Evolutionary conservation across 2,888 invertebrate genomes (phyloP).

Genomic region (Limnephilus auricula): DNA sequence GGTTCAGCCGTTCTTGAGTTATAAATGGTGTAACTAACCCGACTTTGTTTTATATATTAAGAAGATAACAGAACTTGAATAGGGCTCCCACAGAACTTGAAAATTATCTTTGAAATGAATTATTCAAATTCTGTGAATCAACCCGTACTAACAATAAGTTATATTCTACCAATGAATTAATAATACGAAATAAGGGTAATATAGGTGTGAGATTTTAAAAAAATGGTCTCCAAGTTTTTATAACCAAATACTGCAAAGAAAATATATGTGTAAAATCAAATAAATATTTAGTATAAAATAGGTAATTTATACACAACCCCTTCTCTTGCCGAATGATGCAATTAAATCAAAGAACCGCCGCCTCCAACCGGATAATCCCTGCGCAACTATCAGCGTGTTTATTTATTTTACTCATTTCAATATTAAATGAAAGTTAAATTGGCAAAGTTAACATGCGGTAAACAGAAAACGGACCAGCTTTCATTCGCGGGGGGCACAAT

Average conservation of each 20-base stretch:
- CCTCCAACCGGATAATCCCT: conserved; percentile 9
- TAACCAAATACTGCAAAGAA: background rate
- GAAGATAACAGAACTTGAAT: no score
- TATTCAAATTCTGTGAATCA: no score
- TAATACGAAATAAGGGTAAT: background rate
- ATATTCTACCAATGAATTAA: background rate
- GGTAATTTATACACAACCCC: background rate
- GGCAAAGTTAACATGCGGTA: conserved; percentile 55
- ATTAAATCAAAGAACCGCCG: background rate
- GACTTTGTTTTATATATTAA: no score
- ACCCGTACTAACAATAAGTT: no score
- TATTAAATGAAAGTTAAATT: conserved; percentile 62
- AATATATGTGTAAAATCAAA: background rate
- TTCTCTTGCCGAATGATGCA: background rate
- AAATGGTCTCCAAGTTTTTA: background rate
- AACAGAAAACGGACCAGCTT: conserved; percentile 43
- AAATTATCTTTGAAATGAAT: no score
- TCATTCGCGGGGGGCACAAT: conserved; percentile 46
- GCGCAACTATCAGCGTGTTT: conserved; percentile 25
- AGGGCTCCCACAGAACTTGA: no score
- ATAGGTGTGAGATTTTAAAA: background rate
- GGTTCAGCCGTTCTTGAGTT: no score
- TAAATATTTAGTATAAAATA: background rate
- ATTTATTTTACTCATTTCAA: conserved; percentile 44
- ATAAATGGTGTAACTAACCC: no score